Evolutionary conservation across 2,113 vertebrate species (phyloP).

Genomic region (Bos indicus): DNA sequence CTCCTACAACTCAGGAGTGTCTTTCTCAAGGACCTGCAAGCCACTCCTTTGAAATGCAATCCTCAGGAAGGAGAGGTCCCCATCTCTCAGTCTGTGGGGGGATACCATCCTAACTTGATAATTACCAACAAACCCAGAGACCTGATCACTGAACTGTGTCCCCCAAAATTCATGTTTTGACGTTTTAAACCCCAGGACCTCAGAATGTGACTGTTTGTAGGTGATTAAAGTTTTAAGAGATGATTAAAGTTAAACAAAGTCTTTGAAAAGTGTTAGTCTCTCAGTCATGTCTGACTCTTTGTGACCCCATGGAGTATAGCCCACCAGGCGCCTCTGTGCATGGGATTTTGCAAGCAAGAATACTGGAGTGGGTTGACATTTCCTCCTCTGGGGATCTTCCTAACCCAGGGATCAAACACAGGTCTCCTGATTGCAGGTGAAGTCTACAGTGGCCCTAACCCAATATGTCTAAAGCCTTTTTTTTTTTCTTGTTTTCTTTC

Average conservation of each 20-base stretch:
- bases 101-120: background rate
- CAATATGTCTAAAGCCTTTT: background rate
- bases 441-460: background rate
- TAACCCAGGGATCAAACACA: background rate
- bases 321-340: background rate
- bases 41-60: background rate
- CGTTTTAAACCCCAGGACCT: background rate
- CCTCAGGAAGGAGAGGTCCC: background rate
- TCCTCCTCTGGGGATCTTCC: background rate
- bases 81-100: background rate
- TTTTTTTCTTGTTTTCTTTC: background rate
- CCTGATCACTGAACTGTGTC: background rate
- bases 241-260: background rate
- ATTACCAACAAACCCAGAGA: background rate
- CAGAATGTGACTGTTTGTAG: background rate
- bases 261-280: background rate
- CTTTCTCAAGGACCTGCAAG: background rate
- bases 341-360: background rate
- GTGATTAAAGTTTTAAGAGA: background rate
- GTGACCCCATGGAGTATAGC: background rate
- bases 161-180: background rate
- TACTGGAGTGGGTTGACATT: background rate
- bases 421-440: background rate
- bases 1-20: background rate
- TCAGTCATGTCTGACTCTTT: background rate